phyloP scores from a whole-genome alignment of 1,140 invertebrate species.

The Chironomus striatipennis region DNA sequence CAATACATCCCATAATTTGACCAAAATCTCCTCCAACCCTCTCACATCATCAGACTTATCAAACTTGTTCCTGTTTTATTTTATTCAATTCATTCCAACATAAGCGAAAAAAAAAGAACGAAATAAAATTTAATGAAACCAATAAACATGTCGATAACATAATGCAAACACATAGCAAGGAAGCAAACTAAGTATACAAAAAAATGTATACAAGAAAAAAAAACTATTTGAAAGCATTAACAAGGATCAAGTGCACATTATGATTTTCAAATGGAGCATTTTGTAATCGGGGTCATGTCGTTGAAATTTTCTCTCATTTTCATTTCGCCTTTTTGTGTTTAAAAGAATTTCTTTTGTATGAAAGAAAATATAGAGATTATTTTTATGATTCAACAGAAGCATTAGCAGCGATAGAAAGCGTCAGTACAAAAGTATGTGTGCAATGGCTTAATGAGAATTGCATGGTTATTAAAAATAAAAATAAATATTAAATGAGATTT shows the following conservation, averaged over 20 bases:
- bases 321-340: too few species aligned
- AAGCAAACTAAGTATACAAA: not conserved
- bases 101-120: not conserved
- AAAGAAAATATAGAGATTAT: not conserved
- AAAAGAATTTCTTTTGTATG: too few species aligned
- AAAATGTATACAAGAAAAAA: not conserved
- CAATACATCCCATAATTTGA: too few species aligned
- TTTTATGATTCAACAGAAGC: not conserved
- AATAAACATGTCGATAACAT: conserved; percentile 22
- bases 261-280: conserved; percentile 13
- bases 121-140: conserved; percentile 20
- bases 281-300: not conserved
- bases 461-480: too few species aligned
- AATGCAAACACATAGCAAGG: not conserved
- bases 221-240: conserved; percentile 1
- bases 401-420: not conserved
- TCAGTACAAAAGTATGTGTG: too few species aligned
- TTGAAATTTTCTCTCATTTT: not conserved
- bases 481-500: too few species aligned
- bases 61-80: too few species aligned
- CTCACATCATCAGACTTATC: too few species aligned
- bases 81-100: too few species aligned
- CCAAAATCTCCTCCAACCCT: too few species aligned
- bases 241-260: conserved; percentile 12
- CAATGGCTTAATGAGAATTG: too few species aligned